Evolutionary conservation across 2,113 vertebrate genomes (phyloP), one percentile per base, ranked within the genome.

Genomic region (Pitta sordida): DNA sequence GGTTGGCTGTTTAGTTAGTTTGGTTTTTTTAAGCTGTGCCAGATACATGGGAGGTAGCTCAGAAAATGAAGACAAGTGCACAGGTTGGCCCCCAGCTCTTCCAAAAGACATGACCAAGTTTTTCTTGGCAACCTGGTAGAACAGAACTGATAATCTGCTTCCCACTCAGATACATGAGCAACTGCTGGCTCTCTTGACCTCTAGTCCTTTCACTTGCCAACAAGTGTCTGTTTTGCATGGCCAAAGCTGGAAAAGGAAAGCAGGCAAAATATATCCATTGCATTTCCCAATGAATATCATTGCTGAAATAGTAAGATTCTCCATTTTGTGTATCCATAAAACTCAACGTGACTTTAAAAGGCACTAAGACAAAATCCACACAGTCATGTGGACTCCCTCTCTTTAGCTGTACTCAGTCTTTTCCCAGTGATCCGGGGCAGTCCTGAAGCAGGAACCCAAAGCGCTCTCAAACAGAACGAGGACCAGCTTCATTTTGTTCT

Each of bases 361-460:
- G 5, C 1, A 0, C 27, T 21, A 52, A 84, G 65, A 32, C 17
- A 73, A 78, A 93, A 76, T 6, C 20, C n/a, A 55, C 21, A n/a
- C 2, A 24, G 63, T 36, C 37, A 15, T 43, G 15, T 62, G 51
- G 55, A n/a, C 51, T 39, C 6, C 9, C 19, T 69, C 16, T 82
- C n/a, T 75, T 32, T 23, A 75, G 34, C 15, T 48, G 18, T 36
- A 21, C 44, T 69, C n/a, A 62, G 29, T 19, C 46, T 73, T 77
- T 83, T 73, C 55, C 43, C 24, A 19, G 21, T 80, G 37, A 76
- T 67, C 13, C 56, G 22, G 21, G 73, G 49, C 48, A 79, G 17
- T 85, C 22, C 20, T 73, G 44, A 82, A 94, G 43, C 17, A 76
- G 78, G 37, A 83, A 37, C 10, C 48, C 43, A 60, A 86, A 92